A percentile compares a stretch with the other conserved stretches of the same genome.
phyloP scores from a whole-genome alignment of 2,113 vertebrate species.

The Poicephalus gulielmi region DNA sequence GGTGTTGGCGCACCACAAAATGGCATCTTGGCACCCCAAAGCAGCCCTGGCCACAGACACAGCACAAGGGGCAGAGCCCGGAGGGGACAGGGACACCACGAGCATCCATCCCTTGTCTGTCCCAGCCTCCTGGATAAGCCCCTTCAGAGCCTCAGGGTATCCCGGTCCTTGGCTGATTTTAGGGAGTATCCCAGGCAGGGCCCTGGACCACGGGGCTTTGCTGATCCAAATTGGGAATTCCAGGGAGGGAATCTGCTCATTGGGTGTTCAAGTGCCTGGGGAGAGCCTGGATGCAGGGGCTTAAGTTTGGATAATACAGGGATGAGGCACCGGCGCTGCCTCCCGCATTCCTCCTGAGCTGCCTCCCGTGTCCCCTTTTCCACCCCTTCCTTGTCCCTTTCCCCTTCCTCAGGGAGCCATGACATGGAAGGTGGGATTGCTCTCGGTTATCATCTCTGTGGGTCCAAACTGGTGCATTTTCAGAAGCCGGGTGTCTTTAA shows the following conservation, averaged over 20 bases:
- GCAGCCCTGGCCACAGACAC: neutral
- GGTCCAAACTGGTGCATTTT: neutral
- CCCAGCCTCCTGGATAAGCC: neutral
- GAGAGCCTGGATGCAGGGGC: neutral
- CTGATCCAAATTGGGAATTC: neutral
- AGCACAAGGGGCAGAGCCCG: neutral
- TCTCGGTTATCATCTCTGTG: accelerated
- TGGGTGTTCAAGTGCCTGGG: neutral
- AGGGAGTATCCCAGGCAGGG: no score
- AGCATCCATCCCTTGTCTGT: neutral
- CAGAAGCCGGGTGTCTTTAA: accelerated
- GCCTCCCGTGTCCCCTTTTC: neutral
- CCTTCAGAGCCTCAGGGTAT: neutral
- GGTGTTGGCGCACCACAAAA: neutral
- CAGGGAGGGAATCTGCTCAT: accelerated
- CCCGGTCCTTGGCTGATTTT: neutral
- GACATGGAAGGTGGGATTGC: neutral
- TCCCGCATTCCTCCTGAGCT: no score
- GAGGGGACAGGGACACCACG: neutral
- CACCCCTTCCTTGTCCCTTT: neutral
- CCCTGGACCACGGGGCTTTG: neutral
- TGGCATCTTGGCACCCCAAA: neutral
- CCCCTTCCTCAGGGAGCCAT: neutral
- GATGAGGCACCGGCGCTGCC: neutral
- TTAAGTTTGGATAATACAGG: neutral